A percentile compares a stretch with the other conserved stretches of the same genome.
Conservation (phyloP, 2,797 vertebrate species). For the Sebastes kiyomatsui region DNA sequence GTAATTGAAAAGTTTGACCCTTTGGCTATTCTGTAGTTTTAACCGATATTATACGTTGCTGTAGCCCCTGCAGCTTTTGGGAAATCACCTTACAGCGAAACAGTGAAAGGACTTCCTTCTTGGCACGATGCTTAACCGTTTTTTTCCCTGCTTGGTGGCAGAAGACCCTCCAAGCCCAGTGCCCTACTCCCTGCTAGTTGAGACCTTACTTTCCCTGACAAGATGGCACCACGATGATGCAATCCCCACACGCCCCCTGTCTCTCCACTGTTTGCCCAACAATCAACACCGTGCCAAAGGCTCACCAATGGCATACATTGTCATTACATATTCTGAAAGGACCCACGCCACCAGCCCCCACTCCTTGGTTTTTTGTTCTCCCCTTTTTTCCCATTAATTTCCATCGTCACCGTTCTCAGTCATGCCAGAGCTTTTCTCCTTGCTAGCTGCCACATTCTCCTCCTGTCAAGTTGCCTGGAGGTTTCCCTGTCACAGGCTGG, state of each 20-base stretch:
- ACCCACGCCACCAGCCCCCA: conserved; percentile 75
- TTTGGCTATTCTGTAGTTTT: not conserved
- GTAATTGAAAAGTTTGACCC: not conserved
- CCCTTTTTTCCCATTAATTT: conserved; percentile 84
- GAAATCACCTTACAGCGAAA: not conserved
- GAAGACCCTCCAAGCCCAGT: conserved; percentile 2
- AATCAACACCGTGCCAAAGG: conserved; percentile 87
- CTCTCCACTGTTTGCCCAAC: conserved; percentile 85
- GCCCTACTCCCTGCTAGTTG: conserved; percentile 80
- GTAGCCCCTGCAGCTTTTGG: not conserved
- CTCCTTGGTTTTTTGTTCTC: conserved; percentile 69
- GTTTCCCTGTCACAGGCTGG: conserved; percentile 94
- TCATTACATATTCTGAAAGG: conserved; percentile 86
- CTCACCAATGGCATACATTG: conserved; percentile 87
- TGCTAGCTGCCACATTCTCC: conserved; percentile 93
- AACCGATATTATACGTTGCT: not conserved
- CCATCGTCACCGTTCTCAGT: conserved; percentile 91
- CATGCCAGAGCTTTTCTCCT: conserved; percentile 87
- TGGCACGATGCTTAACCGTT: not conserved
- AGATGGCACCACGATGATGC: conserved; percentile 78
- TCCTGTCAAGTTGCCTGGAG: conserved; percentile 98
- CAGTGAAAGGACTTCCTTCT: not conserved
- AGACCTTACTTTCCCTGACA: conserved; percentile 89
- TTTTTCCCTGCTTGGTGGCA: conserved; percentile 5
- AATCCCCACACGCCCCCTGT: conserved; percentile 66